phyloP scores from a whole-genome alignment of 2,888 invertebrate species.

The Pollenia amentaria region DNA sequence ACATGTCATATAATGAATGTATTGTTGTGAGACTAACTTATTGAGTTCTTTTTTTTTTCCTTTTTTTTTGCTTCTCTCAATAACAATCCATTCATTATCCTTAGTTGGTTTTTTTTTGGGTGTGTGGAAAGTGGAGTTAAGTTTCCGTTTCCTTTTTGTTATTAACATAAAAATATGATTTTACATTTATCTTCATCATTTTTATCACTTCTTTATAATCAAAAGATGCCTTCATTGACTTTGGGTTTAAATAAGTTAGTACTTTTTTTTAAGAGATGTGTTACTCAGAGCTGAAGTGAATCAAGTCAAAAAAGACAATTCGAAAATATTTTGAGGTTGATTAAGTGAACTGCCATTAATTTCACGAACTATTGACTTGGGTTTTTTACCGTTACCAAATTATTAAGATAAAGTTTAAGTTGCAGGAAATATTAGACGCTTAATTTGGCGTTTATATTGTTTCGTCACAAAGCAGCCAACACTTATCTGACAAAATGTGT shows the following conservation, averaged over 20 bases:
- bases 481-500: not conserved
- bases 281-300: no score
- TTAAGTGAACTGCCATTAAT: no score
- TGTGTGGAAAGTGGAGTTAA: not conserved
- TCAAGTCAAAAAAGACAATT: no score
- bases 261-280: not conserved
- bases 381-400: no score
- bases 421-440: no score
- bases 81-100: slow-evolving; percentile 36
- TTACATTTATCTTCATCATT: slow-evolving; percentile 51
- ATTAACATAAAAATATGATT: not conserved
- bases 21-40: not conserved
- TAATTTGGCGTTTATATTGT: not conserved
- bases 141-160: slow-evolving; percentile 24
- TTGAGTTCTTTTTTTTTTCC: not conserved
- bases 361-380: no score
- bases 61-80: slow-evolving; percentile 11
- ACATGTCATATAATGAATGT: slow-evolving; percentile 12
- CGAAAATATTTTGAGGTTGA: no score
- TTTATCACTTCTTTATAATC: slow-evolving; percentile 22
- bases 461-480: not conserved
- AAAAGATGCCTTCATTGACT: not conserved
- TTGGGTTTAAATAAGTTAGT: no score
- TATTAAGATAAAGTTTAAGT: no score
- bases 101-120: not conserved